These are phyloP conservation scores for Aphelocoma californica DNA, from an alignment of 2,797 vertebrate species.

Conservation along the genomic window DNA sequence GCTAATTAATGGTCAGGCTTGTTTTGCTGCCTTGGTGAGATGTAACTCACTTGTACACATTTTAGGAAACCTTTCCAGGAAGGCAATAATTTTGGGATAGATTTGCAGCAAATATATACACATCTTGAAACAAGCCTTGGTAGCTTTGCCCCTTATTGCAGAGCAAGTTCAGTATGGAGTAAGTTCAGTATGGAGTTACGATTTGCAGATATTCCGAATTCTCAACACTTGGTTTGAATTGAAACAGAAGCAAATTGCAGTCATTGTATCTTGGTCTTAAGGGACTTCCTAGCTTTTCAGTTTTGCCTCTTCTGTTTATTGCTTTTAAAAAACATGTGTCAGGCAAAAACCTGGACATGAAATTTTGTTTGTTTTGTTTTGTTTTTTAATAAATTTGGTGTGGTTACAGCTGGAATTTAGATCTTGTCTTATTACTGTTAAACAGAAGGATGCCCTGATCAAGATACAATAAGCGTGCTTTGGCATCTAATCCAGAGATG, in stretches of 20 bases:
- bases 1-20: background rate
- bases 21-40: slow-evolving; percentile 31
- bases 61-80: slow-evolving; percentile 1
- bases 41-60: background rate
- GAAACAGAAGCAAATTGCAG: background rate
- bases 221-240: background rate
- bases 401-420: background rate
- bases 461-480: background rate
- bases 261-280: background rate
- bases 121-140: background rate
- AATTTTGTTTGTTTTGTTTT: background rate
- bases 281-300: background rate
- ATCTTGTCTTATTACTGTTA: background rate
- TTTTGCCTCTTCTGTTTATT: background rate
- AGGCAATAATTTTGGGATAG: slow-evolving; percentile 1
- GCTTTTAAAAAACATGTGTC: background rate
- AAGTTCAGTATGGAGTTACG: background rate
- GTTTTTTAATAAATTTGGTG: background rate
- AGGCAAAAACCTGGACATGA: background rate
- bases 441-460: background rate
- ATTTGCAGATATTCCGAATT: background rate
- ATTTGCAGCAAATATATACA: background rate
- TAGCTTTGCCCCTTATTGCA: background rate
- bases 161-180: background rate
- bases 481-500: background rate